Evolutionary conservation across 2,888 invertebrate genomes (phyloP).

Genomic region (Chymomyza amoena): DNA sequence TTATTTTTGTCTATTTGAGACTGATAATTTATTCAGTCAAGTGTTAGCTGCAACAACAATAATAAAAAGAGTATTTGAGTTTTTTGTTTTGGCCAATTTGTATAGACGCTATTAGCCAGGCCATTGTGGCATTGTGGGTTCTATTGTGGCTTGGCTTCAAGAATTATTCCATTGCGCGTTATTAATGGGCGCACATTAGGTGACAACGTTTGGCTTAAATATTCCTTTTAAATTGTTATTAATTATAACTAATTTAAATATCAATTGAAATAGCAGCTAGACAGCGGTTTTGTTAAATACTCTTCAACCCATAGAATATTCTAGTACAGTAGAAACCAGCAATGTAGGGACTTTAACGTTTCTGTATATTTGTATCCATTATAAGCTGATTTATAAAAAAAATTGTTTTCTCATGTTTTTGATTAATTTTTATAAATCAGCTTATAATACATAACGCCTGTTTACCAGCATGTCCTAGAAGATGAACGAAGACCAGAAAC

Average conservation of each 20-base stretch:
- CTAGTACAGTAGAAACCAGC: background rate
- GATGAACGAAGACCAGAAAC: too few relatives aligned
- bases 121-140: background rate
- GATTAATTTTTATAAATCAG: too few relatives aligned
- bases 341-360: background rate
- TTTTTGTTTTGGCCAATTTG: slow-evolving; percentile 24
- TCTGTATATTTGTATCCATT: too few relatives aligned
- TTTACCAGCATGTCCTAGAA: too few relatives aligned
- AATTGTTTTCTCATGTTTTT: too few relatives aligned
- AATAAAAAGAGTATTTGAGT: background rate
- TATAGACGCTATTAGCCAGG: slow-evolving; percentile 12
- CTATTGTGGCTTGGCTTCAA: slow-evolving; percentile 22
- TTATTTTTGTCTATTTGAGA: background rate
- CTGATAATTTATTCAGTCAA: background rate
- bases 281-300: slow-evolving; percentile 12
- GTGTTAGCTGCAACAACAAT: background rate
- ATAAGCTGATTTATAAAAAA: too few relatives aligned
- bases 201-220: slow-evolving; percentile 51
- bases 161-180: slow-evolving; percentile 24
- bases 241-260: slow-evolving; percentile 46
- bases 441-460: too few relatives aligned
- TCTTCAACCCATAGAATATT: slow-evolving; percentile 38
- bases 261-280: slow-evolving; percentile 29
- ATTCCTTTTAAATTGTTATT: slow-evolving; percentile 43
- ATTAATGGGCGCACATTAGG: slow-evolving; percentile 56